phyloP scores from a whole-genome alignment of 2,113 vertebrate species.

The Elanus axillaris region DNA sequence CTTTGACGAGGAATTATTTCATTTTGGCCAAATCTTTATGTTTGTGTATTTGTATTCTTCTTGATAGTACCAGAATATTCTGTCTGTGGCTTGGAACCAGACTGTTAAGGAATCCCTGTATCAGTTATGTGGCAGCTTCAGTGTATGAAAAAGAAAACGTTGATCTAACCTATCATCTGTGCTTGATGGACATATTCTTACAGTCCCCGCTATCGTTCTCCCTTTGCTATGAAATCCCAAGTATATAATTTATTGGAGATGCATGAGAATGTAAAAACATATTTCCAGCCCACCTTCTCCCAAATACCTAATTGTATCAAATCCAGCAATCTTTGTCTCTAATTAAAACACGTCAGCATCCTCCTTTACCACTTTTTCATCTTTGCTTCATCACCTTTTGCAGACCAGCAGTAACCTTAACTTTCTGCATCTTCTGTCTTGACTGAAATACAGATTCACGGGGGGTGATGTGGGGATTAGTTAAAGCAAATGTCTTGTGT shows the following conservation, averaged over 20 bases:
- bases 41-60: neutral
- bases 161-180: neutral
- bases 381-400: neutral
- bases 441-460: neutral
- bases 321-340: neutral
- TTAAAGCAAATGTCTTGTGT: neutral
- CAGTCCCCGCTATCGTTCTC: neutral
- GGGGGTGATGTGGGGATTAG: neutral
- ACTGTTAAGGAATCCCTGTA: no score
- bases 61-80: no score
- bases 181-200: neutral
- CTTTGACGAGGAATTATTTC: neutral
- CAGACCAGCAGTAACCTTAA: no score
- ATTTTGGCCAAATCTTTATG: neutral
- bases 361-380: neutral
- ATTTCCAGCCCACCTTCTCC: neutral
- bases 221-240: neutral
- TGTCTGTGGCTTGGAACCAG: neutral
- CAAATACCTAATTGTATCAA: neutral
- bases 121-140: neutral
- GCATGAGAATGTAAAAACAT: neutral
- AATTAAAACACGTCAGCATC: neutral
- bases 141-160: no score
- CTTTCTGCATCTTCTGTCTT: neutral
- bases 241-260: no score